Conservation (phyloP, 1,140 invertebrate genomes). For the Maconellicoccus hirsutus region DNA sequence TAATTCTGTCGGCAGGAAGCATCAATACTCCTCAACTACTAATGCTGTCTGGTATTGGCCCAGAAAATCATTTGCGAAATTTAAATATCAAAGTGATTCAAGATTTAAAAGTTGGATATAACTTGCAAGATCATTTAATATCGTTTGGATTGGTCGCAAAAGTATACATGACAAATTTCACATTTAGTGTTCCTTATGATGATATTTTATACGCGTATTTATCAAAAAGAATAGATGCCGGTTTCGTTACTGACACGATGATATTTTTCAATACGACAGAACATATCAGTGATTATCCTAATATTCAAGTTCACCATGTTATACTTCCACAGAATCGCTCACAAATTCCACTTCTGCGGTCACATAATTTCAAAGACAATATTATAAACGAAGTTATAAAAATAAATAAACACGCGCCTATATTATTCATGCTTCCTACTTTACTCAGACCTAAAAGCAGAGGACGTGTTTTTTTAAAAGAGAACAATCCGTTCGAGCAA, state of each 20-base stretch:
- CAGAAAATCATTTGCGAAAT: constrained; percentile 33
- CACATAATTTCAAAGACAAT: not conserved
- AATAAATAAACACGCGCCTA: not conserved
- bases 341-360: constrained; percentile 12
- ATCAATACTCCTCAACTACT: constrained; percentile 34
- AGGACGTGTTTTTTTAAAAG: constrained; percentile 38
- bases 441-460: constrained; percentile 39
- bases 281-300: not conserved
- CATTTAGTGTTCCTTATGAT: constrained; percentile 48
- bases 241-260: not conserved
- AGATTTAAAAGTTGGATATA: constrained; percentile 64
- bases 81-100: constrained; percentile 43
- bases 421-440: constrained; percentile 43
- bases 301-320: constrained; percentile 1
- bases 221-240: not conserved
- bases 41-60: constrained; percentile 38
- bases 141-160: constrained; percentile 58
- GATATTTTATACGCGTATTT: not conserved
- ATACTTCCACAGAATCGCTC: constrained; percentile 38
- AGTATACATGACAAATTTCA: constrained; percentile 47
- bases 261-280: not conserved
- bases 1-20: constrained; percentile 31
- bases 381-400: constrained; percentile 30
- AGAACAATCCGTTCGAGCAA: constrained; percentile 43
- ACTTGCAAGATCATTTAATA: constrained; percentile 65